phyloP scores from a whole-genome alignment of 1,140 invertebrate species.

The Drosophila ironensis region DNA sequence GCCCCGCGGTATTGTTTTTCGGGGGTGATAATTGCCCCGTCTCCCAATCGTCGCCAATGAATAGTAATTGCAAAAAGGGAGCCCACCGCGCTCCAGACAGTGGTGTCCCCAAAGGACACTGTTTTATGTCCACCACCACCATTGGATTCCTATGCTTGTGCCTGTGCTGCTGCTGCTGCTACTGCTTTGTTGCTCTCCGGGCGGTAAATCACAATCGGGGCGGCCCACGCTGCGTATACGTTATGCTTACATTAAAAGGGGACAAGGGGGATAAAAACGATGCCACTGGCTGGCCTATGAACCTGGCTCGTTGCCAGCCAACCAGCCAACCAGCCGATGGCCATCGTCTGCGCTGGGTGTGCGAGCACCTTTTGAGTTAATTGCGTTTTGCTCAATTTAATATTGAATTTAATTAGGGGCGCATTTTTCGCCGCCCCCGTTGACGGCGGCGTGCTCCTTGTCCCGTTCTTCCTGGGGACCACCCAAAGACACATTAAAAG shows the following conservation, averaged over 20 bases:
- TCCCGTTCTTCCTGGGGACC: conserved; percentile 1
- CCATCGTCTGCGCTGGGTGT: conserved; percentile 21
- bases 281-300: conserved; percentile 24
- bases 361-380: conserved; percentile 75
- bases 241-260: conserved; percentile 1
- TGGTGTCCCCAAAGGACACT: too few relatives aligned
- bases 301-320: conserved; percentile 47
- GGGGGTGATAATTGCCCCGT: too few relatives aligned
- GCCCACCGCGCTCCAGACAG: too few relatives aligned
- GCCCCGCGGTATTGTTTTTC: too few relatives aligned
- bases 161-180: not conserved
- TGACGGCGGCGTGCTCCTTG: too few relatives aligned
- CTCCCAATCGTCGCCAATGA: too few relatives aligned
- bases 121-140: too few relatives aligned
- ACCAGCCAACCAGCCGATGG: too few relatives aligned
- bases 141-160: too few relatives aligned
- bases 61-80: too few relatives aligned
- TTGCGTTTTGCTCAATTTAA: conserved; percentile 81
- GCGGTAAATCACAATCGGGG: conserved; percentile 50
- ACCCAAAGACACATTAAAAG: conserved; percentile 74
- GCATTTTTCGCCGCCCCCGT: conserved; percentile 63
- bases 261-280: not conserved
- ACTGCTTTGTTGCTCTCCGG: conserved; percentile 6
- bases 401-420: conserved; percentile 81
- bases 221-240: conserved; percentile 32